Conservation (phyloP, 1,140 invertebrate species). For the Aphelenchoides besseyi region DNA sequence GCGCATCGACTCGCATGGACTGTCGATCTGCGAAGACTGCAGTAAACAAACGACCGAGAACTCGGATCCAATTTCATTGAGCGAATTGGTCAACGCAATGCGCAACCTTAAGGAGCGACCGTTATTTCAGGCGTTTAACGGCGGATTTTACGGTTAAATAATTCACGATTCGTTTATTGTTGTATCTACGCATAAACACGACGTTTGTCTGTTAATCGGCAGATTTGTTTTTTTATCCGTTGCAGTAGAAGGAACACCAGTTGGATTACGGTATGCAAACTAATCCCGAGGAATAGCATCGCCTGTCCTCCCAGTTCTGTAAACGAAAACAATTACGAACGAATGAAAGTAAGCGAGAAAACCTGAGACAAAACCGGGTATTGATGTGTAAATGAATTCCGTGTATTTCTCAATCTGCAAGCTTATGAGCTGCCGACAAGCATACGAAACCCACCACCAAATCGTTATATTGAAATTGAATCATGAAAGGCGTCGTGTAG, state of each 20-base stretch:
- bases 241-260: constrained; percentile 6
- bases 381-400: not conserved
- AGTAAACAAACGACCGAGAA: not conserved
- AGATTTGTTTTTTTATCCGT: not conserved
- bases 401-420: constrained; percentile 20
- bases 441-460: not conserved
- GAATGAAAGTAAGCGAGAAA: too few species aligned
- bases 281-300: constrained; percentile 11
- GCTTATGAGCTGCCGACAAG: not conserved
- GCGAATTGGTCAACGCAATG: not conserved
- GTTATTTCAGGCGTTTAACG: not conserved
- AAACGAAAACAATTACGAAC: too few species aligned
- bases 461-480: not conserved
- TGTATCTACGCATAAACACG: not conserved
- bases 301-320: constrained; percentile 15
- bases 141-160: not conserved
- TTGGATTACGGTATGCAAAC: constrained; percentile 11
- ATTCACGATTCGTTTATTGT: not conserved
- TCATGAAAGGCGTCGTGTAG: not conserved
- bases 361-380: constrained; percentile 18
- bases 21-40: not conserved
- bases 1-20: too few species aligned
- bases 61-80: not conserved
- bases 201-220: not conserved
- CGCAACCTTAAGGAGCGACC: not conserved